Conservation (phyloP, 2,888 invertebrate genomes). For the Andrena camellia region DNA sequence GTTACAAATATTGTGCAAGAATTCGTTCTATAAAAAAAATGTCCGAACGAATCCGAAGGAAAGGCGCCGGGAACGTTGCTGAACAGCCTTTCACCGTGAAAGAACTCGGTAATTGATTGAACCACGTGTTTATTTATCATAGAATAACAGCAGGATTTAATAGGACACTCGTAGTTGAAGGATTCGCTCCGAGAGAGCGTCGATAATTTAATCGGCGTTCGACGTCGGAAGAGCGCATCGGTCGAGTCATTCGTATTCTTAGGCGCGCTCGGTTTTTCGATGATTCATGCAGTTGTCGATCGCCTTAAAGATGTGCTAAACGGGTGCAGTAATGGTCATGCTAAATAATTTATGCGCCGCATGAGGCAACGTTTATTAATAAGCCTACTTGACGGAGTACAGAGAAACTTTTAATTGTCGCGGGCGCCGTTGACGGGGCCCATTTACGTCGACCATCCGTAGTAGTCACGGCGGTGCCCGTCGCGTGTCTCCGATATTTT, state of each 20-base stretch:
- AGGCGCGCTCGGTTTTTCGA: slow-evolving; percentile 33
- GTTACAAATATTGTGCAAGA: not conserved
- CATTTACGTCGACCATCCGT: slow-evolving; percentile 29
- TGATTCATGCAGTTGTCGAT: slow-evolving; percentile 52
- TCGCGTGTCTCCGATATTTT: slow-evolving; percentile 15
- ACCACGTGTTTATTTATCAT: not conserved
- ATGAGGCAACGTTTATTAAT: slow-evolving; percentile 60
- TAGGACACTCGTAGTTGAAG: not conserved
- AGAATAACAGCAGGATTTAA: slow-evolving; percentile 8
- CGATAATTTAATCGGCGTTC: slow-evolving; percentile 1
- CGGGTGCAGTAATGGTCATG: slow-evolving; percentile 43
- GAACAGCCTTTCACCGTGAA: not conserved
- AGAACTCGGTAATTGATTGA: not conserved
- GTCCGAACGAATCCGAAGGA: not conserved
- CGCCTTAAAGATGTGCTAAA: slow-evolving; percentile 51
- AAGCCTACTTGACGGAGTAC: slow-evolving; percentile 47
- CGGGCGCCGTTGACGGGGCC: slow-evolving; percentile 1
- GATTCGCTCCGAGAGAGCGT: not conserved
- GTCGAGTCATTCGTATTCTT: slow-evolving; percentile 41
- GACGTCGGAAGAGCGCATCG: not conserved
- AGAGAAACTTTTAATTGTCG: slow-evolving; percentile 50
- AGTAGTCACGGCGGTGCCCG: not conserved
- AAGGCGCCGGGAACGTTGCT: not conserved
- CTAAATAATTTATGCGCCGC: slow-evolving; percentile 52
- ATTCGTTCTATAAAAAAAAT: not conserved